A percentile compares a stretch with the other conserved stretches of the same genome.
Evolutionary conservation across 2,113 vertebrate species (phyloP).

Genomic region (Dendropsophus ebraccatus): DNA sequence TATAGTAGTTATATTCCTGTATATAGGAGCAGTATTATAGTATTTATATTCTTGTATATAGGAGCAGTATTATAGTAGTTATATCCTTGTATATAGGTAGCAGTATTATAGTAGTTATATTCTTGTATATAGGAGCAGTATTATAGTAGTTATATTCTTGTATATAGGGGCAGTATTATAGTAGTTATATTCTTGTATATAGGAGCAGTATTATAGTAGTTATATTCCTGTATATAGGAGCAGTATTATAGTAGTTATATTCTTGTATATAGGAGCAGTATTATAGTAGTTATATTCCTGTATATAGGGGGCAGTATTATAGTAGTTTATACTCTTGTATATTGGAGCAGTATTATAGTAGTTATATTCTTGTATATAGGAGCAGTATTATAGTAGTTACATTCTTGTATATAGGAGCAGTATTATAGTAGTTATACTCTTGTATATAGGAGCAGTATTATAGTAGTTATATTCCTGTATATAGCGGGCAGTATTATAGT

Average conservation of each 20-base stretch:
- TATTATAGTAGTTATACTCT: background rate
- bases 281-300: conserved; percentile 7
- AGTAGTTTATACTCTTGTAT: background rate
- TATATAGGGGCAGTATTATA: background rate
- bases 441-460: background rate
- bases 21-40: background rate
- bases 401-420: background rate
- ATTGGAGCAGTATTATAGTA: background rate
- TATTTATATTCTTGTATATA: background rate
- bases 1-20: conserved; percentile 7
- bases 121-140: background rate
- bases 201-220: background rate
- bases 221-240: background rate
- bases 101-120: conserved; percentile 3
- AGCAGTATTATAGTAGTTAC: background rate
- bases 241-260: conserved; percentile 17
- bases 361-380: background rate
- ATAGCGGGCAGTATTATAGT: conserved; percentile 2
- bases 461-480: background rate
- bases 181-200: conserved; percentile 1
- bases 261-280: background rate
- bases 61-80: conserved; percentile 8
- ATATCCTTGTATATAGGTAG: background rate
- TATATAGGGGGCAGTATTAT: background rate
- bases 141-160: conserved; percentile 7